Evolutionary conservation across 2,888 invertebrate genomes (phyloP), one percentile per base, ranked within the genome.

Genomic region (Mythimna loreyi): DNA sequence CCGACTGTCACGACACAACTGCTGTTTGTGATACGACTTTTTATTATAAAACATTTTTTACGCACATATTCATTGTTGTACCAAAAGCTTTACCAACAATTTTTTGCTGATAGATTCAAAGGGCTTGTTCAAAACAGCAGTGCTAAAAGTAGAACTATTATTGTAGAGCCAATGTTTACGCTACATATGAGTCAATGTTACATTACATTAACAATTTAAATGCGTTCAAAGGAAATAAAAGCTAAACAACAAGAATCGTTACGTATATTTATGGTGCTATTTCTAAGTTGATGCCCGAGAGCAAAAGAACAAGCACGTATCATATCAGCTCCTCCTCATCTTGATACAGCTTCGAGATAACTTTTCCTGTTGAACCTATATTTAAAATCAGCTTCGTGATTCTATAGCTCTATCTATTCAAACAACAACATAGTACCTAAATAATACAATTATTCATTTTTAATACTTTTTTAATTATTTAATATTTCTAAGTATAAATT

Each of bases 1-100:
- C 81, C 28, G 64, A 78, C 57, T 53, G 64, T 59, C 69, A 61
- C 30, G 57, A 65, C 59, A 56, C 70, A 69, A 33, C 66, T 49
- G 69, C 36, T 58, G 67, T 66, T 68, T 58, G 45, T 68, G 52
- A 33, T 66, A 40, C 3, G 1, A 33, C 43, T 73, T 45, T 67
- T 60, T 57, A 33, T 16, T 25, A 9, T 36, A 28, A 21, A 30
- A 28, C n/a, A 25, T 11, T 70, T 72, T 72, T 49, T 64, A 36
- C 33, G 25, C 56, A 21, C 16, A 55, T 47, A 25, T 11, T 47
- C n/a, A 47, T 30, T 72, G 4, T 70, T 63, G 28, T 64, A 6
- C n/a, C 23, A 6, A n/a, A 56, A 64, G 61, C 11, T 61, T 28
- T 60, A 53, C 9, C 25, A 2, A 49, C n/a, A 33, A 30, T 13